phyloP scores from a whole-genome alignment of 2,797 vertebrate species.

The Enteromius treurensis region DNA sequence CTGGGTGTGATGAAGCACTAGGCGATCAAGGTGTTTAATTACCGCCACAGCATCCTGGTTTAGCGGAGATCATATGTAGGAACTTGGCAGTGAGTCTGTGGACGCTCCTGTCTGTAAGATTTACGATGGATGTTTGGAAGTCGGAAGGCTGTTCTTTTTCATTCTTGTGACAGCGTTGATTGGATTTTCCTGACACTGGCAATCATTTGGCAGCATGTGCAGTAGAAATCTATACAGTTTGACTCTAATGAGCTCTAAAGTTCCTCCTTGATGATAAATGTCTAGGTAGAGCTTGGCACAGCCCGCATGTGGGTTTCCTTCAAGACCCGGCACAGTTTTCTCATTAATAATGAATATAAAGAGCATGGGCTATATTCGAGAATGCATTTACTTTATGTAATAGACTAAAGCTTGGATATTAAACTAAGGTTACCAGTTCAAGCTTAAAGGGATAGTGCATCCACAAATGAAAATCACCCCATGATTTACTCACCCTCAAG shows the following conservation, averaged over 20 bases:
- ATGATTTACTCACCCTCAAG: not conserved
- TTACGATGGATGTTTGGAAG: slow-evolving; percentile 4
- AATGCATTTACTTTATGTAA: slow-evolving; percentile 27
- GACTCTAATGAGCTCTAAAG: slow-evolving; percentile 33
- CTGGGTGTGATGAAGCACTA: slow-evolving; percentile 43
- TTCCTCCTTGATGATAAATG: slow-evolving; percentile 33
- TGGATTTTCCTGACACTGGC: slow-evolving; percentile 24
- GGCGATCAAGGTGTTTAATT: slow-evolving; percentile 65
- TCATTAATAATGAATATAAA: slow-evolving; percentile 3
- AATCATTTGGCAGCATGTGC: slow-evolving; percentile 6
- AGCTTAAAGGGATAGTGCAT: not conserved
- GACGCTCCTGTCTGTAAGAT: slow-evolving; percentile 19
- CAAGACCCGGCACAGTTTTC: not conserved
- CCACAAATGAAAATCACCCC: not conserved
- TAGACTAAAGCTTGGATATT: not conserved
- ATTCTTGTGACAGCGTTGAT: slow-evolving; percentile 31
- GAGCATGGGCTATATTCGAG: slow-evolving; percentile 10
- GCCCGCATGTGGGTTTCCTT: not conserved
- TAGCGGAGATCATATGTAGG: slow-evolving; percentile 19
- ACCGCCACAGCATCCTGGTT: slow-evolving; percentile 54
- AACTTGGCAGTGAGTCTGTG: slow-evolving; percentile 18
- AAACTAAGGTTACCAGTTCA: slow-evolving; percentile 5
- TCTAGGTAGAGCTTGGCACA: not conserved
- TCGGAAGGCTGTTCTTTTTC: not conserved
- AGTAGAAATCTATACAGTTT: slow-evolving; percentile 42